phyloP scores from a whole-genome alignment of 2,797 vertebrate species.

The Semaprochilodus insignis region DNA sequence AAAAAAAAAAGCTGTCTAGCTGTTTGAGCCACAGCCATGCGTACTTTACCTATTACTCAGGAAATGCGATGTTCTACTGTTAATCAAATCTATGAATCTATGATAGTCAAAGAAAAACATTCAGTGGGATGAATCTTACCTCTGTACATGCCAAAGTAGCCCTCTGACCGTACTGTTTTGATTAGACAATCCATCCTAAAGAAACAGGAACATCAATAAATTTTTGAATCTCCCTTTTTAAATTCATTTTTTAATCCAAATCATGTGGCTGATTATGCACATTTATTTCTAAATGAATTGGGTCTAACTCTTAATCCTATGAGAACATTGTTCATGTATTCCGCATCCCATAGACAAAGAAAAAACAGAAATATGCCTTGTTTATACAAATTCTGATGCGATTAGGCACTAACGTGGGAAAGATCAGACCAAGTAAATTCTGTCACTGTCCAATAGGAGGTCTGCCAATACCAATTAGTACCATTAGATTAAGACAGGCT shows the following conservation, averaged over 20 bases:
- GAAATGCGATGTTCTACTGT: neutral
- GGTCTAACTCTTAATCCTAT: no score
- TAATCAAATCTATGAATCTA: neutral
- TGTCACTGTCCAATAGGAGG: neutral
- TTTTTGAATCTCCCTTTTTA: neutral
- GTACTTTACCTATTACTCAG: neutral
- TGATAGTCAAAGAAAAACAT: slow-evolving; percentile 6
- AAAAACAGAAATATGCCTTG: slow-evolving; percentile 19
- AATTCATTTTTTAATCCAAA: no score
- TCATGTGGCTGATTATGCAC: no score
- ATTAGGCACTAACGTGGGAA: slow-evolving; percentile 14
- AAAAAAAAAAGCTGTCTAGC: neutral
- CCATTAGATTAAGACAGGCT: neutral
- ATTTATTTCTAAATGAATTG: no score
- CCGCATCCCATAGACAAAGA: neutral
- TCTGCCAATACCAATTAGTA: neutral
- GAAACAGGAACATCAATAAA: neutral
- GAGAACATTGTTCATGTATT: neutral
- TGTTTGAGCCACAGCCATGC: neutral
- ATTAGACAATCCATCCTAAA: slow-evolving; percentile 87
- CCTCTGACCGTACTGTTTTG: slow-evolving; percentile 86
- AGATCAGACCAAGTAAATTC: neutral
- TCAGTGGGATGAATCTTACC: slow-evolving; percentile 74
- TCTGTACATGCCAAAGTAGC: slow-evolving; percentile 91
- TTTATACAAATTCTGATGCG: slow-evolving; percentile 34